Evolutionary conservation across 1,140 invertebrate species (phyloP), one percentile per base, ranked within the genome.

Genomic region (Bactericera cockerelli): DNA sequence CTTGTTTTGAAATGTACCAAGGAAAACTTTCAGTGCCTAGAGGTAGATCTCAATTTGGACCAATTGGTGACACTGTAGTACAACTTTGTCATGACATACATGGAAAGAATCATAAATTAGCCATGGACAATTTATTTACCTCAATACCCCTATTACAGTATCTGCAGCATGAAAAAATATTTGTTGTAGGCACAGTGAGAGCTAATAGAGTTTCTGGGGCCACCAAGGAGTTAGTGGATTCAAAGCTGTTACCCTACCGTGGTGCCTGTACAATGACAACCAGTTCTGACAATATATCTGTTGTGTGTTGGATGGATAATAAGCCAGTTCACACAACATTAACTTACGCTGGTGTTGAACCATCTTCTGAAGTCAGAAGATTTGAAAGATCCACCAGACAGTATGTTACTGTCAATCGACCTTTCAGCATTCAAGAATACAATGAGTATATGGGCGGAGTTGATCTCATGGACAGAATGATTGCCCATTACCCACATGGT

Each of bases 81-180:
- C 28, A 39, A 16, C 21, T 63, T 16, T 63, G 63, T 55, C 26
- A n/a, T 16, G 53, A 57, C 28, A 54, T 59, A 55, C 55, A 67
- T 59, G 61, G 60, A 60, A 60, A 11, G 16, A 36, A 36, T 16
- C 16, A 36, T 36, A 72, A 71, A 62, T 55, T 71, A 53, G 70
- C 63, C 63, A 68, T 69, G 59, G 69, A 72, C 61, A 72, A 70
- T 63, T 71, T 63, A 61, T 74, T 71, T 60, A 61, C 64, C 1
- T 49, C 26, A 3, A 24, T 62, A 1, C n/a, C 55, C 25, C n/a
- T 62, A 21, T 10, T 63, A 10, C 21, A 19, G 19, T 19, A 62
- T 31, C 60, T 62, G 1, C 33, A 39, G 3, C 11, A 57, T 36
- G 11, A 49, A 11, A 6, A 62, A 8, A 63, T 63, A 16, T 42